Percentiles rank a stretch among this genome's conserved stretches.
phyloP scores from a whole-genome alignment of 2,113 vertebrate species.

The Gulo gulo region DNA sequence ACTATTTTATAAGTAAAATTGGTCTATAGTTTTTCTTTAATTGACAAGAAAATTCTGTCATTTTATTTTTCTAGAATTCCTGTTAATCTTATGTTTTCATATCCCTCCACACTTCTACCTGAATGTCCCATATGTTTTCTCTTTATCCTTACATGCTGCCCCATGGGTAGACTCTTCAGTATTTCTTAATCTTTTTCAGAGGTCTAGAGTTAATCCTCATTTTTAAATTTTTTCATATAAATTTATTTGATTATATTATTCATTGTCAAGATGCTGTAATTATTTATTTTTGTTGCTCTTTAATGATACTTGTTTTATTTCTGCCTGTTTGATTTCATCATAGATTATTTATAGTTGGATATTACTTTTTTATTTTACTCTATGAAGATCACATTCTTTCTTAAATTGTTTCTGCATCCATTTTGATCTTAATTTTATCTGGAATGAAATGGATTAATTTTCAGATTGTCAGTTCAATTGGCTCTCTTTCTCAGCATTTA shows the following conservation, averaged over 20 bases:
- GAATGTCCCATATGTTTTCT: not conserved
- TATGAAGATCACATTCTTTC: not conserved
- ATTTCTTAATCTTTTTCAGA: not conserved
- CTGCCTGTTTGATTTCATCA: not conserved
- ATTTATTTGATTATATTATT: slow-evolving; percentile 16
- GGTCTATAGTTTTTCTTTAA: not conserved
- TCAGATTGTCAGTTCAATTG: not conserved
- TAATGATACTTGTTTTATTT: not conserved
- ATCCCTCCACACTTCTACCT: not conserved
- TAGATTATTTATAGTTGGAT: slow-evolving; percentile 12
- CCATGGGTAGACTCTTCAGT: not conserved
- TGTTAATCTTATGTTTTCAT: not conserved
- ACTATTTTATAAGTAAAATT: not conserved
- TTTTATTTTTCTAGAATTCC: not conserved
- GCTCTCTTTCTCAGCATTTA: not conserved
- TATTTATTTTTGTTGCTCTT: not conserved
- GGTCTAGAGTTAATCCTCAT: not conserved
- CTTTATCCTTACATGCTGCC: not conserved
- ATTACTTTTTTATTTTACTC: not conserved
- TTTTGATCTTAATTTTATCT: slow-evolving; percentile 31
- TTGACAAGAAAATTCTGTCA: not conserved
- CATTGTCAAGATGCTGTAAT: not conserved
- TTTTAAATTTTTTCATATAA: not conserved
- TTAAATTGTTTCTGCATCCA: slow-evolving; percentile 15
- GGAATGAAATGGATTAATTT: slow-evolving; percentile 10